Conservation (phyloP, 1,140 invertebrate species). For the Megathymus violae region DNA sequence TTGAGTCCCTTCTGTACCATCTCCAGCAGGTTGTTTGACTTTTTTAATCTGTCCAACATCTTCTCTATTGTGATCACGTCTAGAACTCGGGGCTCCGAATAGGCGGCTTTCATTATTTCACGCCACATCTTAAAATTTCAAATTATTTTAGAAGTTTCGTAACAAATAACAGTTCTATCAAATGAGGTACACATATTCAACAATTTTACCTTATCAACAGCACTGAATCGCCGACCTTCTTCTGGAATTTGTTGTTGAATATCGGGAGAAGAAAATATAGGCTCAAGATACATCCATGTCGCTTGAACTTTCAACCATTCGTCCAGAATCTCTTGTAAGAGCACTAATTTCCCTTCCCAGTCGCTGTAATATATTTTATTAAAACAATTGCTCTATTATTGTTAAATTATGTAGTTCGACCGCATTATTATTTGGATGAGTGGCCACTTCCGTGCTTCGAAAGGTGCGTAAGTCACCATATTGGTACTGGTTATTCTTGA, state of each 20-base stretch:
- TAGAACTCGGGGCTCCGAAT: constrained; percentile 91
- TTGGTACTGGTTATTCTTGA: too few relatives aligned
- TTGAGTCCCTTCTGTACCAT: constrained; percentile 96
- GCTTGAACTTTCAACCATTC: constrained; percentile 98
- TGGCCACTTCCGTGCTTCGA: too few relatives aligned
- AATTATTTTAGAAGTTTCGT: background rate
- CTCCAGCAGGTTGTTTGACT: constrained; percentile 94
- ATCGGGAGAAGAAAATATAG: constrained; percentile 98
- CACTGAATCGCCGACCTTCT: constrained; percentile 92
- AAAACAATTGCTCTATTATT: background rate
- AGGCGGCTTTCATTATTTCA: constrained; percentile 95
- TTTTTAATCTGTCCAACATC: constrained; percentile 95
- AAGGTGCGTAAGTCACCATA: too few relatives aligned
- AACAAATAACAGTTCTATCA: too few relatives aligned
- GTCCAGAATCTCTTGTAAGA: constrained; percentile 96
- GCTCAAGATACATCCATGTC: constrained; percentile 98
- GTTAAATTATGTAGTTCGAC: too few relatives aligned
- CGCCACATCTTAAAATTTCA: constrained; percentile 89
- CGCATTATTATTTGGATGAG: too few relatives aligned
- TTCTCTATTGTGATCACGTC: constrained; percentile 95
- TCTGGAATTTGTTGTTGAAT: constrained; percentile 98
- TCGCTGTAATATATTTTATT: constrained; percentile 75
- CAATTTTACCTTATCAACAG: constrained; percentile 95
- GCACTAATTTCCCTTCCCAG: constrained; percentile 91
- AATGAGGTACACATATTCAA: too few relatives aligned